These are phyloP conservation scores for Frankliniella fusca DNA, from an alignment of 2,888 invertebrate genomes.

Conservation along the genomic window DNA sequence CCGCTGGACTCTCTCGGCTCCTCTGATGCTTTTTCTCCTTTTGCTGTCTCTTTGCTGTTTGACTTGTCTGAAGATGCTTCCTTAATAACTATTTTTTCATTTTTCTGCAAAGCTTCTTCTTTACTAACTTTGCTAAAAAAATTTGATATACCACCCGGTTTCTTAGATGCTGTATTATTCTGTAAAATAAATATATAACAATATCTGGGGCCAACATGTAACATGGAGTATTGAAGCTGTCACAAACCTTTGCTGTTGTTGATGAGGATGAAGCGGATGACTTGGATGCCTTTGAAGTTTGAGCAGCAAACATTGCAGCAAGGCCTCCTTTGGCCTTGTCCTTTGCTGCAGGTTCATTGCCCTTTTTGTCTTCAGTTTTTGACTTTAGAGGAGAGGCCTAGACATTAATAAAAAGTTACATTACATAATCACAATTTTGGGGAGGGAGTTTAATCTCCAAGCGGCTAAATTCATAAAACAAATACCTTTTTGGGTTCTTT, in stretches of 20 bases:
- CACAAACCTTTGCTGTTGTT: neutral
- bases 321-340: neutral
- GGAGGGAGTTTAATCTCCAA: no score
- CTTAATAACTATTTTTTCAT: no score
- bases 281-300: slow-evolving; percentile 3
- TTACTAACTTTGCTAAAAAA: neutral
- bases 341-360: neutral
- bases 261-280: neutral
- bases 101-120: neutral
- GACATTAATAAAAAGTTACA: neutral
- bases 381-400: neutral
- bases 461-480: neutral
- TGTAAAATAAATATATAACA: neutral
- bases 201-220: neutral
- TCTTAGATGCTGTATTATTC: neutral
- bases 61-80: neutral
- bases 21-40: neutral
- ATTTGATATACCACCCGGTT: neutral
- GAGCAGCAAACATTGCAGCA: slow-evolving; percentile 3
- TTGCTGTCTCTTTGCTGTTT: neutral
- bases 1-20: neutral
- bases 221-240: neutral
- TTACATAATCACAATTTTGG: neutral
- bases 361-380: neutral
- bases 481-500: neutral